These are phyloP conservation scores for Subacronicta megacephala DNA, from an alignment of 2,888 invertebrate genomes.

Conservation along the genomic window DNA sequence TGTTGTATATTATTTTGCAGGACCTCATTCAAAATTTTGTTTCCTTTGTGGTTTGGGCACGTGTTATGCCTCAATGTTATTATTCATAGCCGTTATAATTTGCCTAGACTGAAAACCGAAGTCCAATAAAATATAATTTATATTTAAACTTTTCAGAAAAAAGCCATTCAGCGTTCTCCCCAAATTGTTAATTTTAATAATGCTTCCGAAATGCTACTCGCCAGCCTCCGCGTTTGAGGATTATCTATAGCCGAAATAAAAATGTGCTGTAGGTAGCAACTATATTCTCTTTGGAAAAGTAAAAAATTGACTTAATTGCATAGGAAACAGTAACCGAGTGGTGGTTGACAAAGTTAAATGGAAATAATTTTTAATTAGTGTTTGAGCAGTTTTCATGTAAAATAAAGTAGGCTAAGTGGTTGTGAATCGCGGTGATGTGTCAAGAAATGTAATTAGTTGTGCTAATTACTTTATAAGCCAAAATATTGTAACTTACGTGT, in stretches of 20 bases:
- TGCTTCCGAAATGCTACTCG: slow-evolving; percentile 43
- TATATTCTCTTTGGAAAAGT: slow-evolving; percentile 41
- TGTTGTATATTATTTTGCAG: too few relatives aligned
- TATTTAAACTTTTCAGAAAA: slow-evolving; percentile 55
- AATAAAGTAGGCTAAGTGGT: too few relatives aligned
- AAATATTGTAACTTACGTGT: too few relatives aligned
- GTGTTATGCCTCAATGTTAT: slow-evolving; percentile 30
- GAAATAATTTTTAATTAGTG: background rate
- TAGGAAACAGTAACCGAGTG: slow-evolving; percentile 21
- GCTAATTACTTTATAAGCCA: too few relatives aligned
- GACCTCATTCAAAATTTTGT: too few relatives aligned
- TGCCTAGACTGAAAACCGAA: slow-evolving; percentile 49
- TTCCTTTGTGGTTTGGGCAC: too few relatives aligned
- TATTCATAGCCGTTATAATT: slow-evolving; percentile 28
- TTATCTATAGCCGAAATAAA: slow-evolving; percentile 57
- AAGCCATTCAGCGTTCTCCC: slow-evolving; percentile 50
- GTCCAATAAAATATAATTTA: slow-evolving; percentile 56
- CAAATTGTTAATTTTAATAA: slow-evolving; percentile 63
- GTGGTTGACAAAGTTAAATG: slow-evolving; percentile 28
- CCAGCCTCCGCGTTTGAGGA: slow-evolving; percentile 42
- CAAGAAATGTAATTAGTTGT: too few relatives aligned
- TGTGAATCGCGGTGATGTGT: too few relatives aligned
- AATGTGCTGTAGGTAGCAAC: slow-evolving; percentile 31
- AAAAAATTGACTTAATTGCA: slow-evolving; percentile 33
- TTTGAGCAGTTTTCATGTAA: too few relatives aligned